Conservation (phyloP, 2,113 vertebrate genomes). For the Micromys minutus region DNA sequence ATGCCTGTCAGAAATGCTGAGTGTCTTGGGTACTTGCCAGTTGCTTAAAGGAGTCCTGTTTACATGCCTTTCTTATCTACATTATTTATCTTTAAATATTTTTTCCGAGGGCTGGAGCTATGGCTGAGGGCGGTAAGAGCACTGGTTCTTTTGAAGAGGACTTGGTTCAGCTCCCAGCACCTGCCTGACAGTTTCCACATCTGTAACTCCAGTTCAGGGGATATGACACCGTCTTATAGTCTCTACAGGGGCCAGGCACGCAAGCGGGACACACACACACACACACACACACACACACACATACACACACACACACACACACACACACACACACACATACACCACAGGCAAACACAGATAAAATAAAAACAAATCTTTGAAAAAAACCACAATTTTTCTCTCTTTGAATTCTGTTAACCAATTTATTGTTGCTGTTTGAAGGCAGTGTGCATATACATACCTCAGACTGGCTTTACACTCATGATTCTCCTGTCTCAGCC, state of each 20-base stretch:
- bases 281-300: neutral
- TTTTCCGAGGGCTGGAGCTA: neutral
- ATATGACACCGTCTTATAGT: neutral
- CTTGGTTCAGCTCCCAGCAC: neutral
- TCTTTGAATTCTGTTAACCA: neutral
- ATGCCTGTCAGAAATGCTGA: neutral
- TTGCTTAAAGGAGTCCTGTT: neutral
- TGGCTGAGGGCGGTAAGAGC: neutral
- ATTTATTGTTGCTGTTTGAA: neutral
- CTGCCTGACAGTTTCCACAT: neutral
- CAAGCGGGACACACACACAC: neutral
- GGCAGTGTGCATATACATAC: neutral
- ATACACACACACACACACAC: too few relatives aligned
- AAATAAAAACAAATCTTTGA: neutral
- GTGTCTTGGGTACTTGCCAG: neutral
- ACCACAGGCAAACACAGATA: too few relatives aligned
- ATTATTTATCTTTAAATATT: neutral
- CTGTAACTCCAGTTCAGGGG: neutral
- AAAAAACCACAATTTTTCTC: neutral
- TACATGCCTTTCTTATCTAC: neutral
- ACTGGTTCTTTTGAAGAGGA: neutral
- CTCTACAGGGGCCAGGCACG: neutral
- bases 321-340: neutral
- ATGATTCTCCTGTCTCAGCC: neutral
- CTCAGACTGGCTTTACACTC: neutral